Conservation (phyloP, 2,888 invertebrate species). For the Syrista parreyssii region DNA sequence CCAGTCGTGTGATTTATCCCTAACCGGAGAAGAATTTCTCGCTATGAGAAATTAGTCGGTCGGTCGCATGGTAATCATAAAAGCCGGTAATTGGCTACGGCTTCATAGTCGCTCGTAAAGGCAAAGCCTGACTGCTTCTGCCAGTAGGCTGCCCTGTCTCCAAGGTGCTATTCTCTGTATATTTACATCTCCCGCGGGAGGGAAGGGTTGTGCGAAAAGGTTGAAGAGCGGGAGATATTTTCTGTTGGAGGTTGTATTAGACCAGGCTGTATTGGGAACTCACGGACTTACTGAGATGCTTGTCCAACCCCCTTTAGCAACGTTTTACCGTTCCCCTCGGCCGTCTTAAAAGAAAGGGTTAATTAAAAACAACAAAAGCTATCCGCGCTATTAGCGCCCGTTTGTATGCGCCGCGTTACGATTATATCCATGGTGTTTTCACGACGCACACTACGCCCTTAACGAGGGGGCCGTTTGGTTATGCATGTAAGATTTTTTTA, state of each 20-base stretch:
- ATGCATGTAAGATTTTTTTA: background rate
- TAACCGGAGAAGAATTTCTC: no score
- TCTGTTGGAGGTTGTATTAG: background rate
- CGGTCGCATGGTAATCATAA: constrained; percentile 60
- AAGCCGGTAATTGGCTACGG: constrained; percentile 57
- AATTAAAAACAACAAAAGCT: constrained; percentile 67
- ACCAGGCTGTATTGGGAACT: background rate
- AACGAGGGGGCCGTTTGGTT: constrained; percentile 33
- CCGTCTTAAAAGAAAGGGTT: constrained; percentile 65
- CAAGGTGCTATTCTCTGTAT: constrained; percentile 62
- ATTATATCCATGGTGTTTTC: constrained; percentile 53
- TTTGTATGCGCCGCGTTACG: constrained; percentile 64
- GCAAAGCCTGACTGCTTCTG: constrained; percentile 30
- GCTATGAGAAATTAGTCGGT: constrained; percentile 38
- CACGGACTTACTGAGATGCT: background rate
- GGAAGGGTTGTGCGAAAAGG: constrained; percentile 26
- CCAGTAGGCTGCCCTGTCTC: constrained; percentile 44
- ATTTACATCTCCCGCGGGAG: constrained; percentile 64
- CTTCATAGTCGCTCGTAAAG: constrained; percentile 48
- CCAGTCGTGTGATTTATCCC: no score
- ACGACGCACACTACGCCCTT: constrained; percentile 32
- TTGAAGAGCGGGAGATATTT: constrained; percentile 29
- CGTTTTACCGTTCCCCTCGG: constrained; percentile 53
- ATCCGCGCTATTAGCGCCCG: constrained; percentile 65
- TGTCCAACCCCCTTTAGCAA: constrained; percentile 40